Conservation (phyloP, 2,888 invertebrate genomes). For the Campoplex nolae region DNA sequence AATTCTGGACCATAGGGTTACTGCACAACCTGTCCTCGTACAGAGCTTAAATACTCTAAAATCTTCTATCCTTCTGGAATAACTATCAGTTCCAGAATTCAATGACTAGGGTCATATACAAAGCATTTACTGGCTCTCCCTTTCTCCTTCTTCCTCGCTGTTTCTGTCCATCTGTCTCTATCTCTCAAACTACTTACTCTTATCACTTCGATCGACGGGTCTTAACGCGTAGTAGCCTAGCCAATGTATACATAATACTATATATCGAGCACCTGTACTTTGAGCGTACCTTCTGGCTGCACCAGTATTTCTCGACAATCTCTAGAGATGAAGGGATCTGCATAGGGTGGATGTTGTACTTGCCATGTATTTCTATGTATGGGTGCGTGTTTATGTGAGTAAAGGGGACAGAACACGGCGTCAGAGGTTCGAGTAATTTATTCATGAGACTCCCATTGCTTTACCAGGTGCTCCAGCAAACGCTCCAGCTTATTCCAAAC, state of each 20-base stretch:
- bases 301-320: conserved; percentile 40
- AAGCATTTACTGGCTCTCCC: not conserved
- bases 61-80: not conserved
- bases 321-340: conserved; percentile 42
- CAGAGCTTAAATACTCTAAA: conserved; percentile 5
- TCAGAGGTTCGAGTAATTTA: conserved; percentile 52
- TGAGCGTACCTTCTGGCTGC: conserved; percentile 8
- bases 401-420: conserved; percentile 17
- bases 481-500: conserved; percentile 37
- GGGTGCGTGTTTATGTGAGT: conserved; percentile 16
- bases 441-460: conserved; percentile 47
- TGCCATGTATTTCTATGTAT: not conserved
- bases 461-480: conserved; percentile 35
- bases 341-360: not conserved
- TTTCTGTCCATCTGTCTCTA: not conserved
- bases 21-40: not conserved
- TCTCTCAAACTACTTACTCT: conserved; percentile 14
- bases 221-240: conserved; percentile 12
- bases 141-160: not conserved
- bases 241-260: conserved; percentile 3
- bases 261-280: conserved; percentile 40
- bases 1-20: conserved; percentile 5
- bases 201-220: conserved; percentile 51
- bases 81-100: conserved; percentile 33
- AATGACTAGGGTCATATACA: not conserved